Conservation (phyloP, 2,797 vertebrate genomes). For the Bryconaethiops microstoma region DNA sequence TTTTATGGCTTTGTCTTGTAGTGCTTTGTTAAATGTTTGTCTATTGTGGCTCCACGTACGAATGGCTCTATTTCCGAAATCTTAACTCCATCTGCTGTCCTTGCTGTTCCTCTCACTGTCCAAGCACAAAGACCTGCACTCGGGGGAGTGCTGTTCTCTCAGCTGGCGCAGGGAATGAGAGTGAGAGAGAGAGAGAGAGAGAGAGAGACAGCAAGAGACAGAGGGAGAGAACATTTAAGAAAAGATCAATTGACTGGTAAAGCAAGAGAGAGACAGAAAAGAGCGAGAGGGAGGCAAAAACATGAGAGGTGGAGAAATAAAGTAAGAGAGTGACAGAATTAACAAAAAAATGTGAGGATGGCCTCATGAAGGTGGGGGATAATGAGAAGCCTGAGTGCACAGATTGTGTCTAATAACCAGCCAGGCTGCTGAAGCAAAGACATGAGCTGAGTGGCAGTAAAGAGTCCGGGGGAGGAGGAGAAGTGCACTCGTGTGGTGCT, state of each 20-base stretch:
- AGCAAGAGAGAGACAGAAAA: conserved; percentile 1
- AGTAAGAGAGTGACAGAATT: not conserved
- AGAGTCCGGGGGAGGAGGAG: conserved; percentile 52
- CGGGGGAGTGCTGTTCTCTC: not conserved
- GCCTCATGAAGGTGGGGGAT: conserved; percentile 48
- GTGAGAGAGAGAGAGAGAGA: not conserved
- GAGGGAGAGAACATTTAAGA: no score
- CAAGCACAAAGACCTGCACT: not conserved
- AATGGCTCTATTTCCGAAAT: not conserved
- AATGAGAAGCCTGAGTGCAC: conserved; percentile 58
- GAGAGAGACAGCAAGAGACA: no score
- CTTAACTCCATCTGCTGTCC: not conserved
- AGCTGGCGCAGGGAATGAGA: conserved; percentile 8
- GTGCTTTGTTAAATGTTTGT: conserved; percentile 1
- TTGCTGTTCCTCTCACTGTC: not conserved
- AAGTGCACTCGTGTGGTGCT: conserved; percentile 27
- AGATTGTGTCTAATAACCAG: conserved; percentile 67
- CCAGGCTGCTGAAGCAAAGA: conserved; percentile 61
- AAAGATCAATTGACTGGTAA: not conserved
- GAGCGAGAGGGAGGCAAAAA: conserved; percentile 13
- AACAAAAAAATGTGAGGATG: conserved; percentile 27
- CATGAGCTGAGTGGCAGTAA: conserved; percentile 55
- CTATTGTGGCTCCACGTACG: not conserved
- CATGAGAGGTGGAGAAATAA: conserved; percentile 1
- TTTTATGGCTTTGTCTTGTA: not conserved